Evolutionary conservation across 2,113 vertebrate genomes (phyloP), one percentile per base, ranked within the genome.

Genomic region (Myrmecophaga tridactyla): DNA sequence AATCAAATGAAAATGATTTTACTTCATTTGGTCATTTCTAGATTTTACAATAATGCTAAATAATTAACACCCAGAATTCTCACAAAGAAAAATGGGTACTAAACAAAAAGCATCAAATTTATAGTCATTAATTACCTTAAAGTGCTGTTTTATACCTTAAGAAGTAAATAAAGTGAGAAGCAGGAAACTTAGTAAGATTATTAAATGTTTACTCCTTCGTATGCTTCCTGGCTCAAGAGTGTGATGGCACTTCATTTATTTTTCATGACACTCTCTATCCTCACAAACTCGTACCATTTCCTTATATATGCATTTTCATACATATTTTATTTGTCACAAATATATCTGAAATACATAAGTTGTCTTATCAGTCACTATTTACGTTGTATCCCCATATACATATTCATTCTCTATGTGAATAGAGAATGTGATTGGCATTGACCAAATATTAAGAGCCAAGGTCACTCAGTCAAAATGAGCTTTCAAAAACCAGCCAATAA

Each of bases 401-500:
- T 97, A 97, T 95, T 96, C 69, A 92, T 88, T 92, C 46, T 95
- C 72, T 83, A 78, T 88, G 72, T 89, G 86, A n/a, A n/a, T n/a
- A n/a, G n/a, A n/a, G 89, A 92, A 96, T 96, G 70, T 89, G 56
- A 81, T 96, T 97, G 92, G 94, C 95, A 96, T 95, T 97, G 97
- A 93, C 97, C 97, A 98, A 98, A 98, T 96, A 97, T 95, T 96
- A 95, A 96, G 77, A 91, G 96, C 93, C 96, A 98, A 99, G 98
- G 97, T 98, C 94, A 97, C 92, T 97, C 95, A 95, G 70, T 97
- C 84, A 97, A 97, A 97, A 78, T 86, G 63, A 94, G 81, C 80
- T 96, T 96, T 97, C 94, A 98, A 92, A 69, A 73, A 95, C 63
- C 51, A 94, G 91, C 95, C 87, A 94, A 98, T 99, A 98, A 96